Base-by-base conservation (phyloP, 2,888 invertebrate genomes). In the Mantis religiosa region DNA sequence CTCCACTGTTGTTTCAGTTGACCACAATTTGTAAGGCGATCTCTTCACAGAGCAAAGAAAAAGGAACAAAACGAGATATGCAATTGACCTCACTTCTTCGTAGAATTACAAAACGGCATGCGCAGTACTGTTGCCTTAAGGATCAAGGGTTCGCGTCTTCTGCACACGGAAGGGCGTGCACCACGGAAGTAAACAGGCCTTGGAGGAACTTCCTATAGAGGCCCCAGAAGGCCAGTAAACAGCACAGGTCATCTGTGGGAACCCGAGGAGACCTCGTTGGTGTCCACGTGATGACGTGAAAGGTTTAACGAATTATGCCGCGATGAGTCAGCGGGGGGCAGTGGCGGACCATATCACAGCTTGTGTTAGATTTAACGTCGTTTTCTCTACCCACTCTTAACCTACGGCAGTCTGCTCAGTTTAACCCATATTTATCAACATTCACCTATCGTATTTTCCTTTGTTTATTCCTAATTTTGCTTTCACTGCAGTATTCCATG, bases 21-120 rank as follows among this genome's bases (percentile, higher is more conserved):
- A 82, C 82, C 81, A 85, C 84, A 34, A 47, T 88, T 87, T 89
- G 28, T 84, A 84, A 83, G 47, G 89, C 89, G 88, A 86, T 88
- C 41, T 88, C 85, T 88, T 89, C 88, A 86, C 54, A 71, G 54
- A 71, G 54, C 54, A 71, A 25, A 71, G 54, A 71, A 71, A 71
- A 12, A 84, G 47, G 82, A 85, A 47, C 82, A 85, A 86, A 89
- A 86, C 25, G 15, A 84, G 54, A 71, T 71, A 71, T 71, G n/a
- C 81, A 82, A 82, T 82, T 87, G 87, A 87, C 87, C 82, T 87
- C 87, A 87, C 82, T n/a, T 82, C 82, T 87, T 87, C 82, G 28
- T 25, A 85, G 85, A 85, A 85, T 30, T 85, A 85, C 85, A 87
- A 82, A 87, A 87, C 82, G 82, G 34, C 87, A 30, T 71, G 54